phyloP scores from a whole-genome alignment of 2,888 invertebrate species.

The Sepiola atlantica region DNA sequence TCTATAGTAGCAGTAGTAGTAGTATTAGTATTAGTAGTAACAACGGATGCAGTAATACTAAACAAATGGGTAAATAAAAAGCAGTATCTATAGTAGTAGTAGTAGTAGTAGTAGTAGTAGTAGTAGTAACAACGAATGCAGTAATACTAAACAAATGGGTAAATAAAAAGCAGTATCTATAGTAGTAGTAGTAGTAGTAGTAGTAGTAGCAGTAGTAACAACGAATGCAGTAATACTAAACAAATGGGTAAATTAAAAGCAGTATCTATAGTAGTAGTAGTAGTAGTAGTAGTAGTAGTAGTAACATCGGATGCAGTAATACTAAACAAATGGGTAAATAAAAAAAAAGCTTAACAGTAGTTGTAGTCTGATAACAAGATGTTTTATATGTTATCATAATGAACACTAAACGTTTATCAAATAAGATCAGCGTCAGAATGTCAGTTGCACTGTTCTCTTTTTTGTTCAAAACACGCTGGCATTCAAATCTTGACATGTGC shows the following conservation, averaged over 20 bases:
- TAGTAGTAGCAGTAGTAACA: background rate
- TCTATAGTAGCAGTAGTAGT: background rate
- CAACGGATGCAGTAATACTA: background rate
- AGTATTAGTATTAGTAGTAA: too few relatives aligned
- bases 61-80: background rate
- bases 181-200: background rate
- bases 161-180: too few relatives aligned
- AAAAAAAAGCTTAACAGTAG: background rate
- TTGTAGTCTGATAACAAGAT: background rate
- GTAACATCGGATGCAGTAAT: background rate
- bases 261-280: background rate
- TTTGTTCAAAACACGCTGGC: background rate
- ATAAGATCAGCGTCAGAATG: background rate
- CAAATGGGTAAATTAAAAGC: too few relatives aligned
- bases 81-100: background rate
- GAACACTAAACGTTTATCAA: background rate
- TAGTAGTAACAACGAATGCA: too few relatives aligned
- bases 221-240: too few relatives aligned
- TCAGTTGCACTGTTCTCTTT: background rate
- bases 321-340: background rate
- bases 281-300: background rate
- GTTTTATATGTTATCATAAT: background rate
- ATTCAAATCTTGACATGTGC: background rate
- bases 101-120: too few relatives aligned
- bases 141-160: too few relatives aligned